Percentiles rank a stretch among this genome's conserved stretches.
phyloP scores from a whole-genome alignment of 2,113 vertebrate genomes.

The Lagopus leucura region DNA sequence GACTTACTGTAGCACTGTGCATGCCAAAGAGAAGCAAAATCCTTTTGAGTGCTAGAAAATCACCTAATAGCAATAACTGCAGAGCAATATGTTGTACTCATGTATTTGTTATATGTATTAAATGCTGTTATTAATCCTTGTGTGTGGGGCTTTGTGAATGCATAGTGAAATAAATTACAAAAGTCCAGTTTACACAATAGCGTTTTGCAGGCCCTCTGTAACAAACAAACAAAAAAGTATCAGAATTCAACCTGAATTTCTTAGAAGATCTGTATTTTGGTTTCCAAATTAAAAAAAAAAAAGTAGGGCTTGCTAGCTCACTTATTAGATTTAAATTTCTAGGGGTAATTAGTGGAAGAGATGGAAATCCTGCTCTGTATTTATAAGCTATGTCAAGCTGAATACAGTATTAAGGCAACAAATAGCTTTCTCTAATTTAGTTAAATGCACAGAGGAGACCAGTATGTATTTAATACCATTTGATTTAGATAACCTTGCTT shows the following conservation, averaged over 20 bases:
- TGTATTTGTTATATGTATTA: background rate
- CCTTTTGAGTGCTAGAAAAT: background rate
- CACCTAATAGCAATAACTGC: background rate
- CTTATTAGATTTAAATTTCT: background rate
- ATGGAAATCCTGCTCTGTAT: background rate
- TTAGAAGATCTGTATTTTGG: background rate
- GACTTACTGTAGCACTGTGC: background rate
- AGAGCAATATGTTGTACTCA: background rate
- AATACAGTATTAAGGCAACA: background rate
- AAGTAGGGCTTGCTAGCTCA: background rate
- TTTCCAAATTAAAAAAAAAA: background rate
- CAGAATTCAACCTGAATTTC: background rate
- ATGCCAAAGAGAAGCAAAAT: background rate
- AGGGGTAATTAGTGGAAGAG: background rate
- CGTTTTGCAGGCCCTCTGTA: background rate
- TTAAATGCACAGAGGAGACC: background rate
- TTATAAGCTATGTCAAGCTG: background rate
- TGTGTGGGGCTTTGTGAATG: background rate
- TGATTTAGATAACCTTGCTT: background rate
- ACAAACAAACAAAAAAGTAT: background rate
- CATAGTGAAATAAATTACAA: background rate
- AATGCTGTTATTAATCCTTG: background rate
- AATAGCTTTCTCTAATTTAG: constrained; percentile 15
- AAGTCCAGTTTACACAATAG: background rate
- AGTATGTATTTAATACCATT: background rate